Percentiles rank a stretch among this genome's conserved stretches.
Evolutionary conservation across 2,888 invertebrate species (phyloP).

Genomic region (Gisinianus flammeolus): DNA sequence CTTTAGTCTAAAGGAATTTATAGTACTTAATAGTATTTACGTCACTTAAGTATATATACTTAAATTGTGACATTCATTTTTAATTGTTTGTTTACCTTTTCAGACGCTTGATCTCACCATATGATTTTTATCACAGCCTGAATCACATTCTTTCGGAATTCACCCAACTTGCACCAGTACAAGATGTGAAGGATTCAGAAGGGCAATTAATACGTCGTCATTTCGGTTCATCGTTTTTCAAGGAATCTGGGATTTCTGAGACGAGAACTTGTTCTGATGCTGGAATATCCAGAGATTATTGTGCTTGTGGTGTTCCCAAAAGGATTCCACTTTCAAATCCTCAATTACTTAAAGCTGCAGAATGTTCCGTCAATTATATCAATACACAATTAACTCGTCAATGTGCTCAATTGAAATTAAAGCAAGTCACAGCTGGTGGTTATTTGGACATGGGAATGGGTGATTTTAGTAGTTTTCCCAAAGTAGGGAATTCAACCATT

Average conservation of each 20-base stretch:
- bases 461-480: background rate
- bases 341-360: constrained; percentile 36
- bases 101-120: constrained; percentile 50
- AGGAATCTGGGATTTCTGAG: constrained; percentile 42
- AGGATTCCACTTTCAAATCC: constrained; percentile 35
- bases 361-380: constrained; percentile 40
- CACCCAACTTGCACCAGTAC: constrained; percentile 25
- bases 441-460: constrained; percentile 22
- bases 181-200: background rate
- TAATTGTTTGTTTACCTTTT: background rate
- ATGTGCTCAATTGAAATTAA: constrained; percentile 43
- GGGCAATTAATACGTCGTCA: constrained; percentile 28
- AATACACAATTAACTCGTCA: constrained; percentile 43
- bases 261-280: constrained; percentile 48
- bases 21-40: background rate
- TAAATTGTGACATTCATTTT: no score
- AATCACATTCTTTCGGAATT: constrained; percentile 45
- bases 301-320: constrained; percentile 50
- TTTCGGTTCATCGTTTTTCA: constrained; percentile 47
- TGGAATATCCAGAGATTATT: constrained; percentile 48
- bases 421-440: constrained; percentile 45
- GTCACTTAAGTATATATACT: background rate
- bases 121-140: constrained; percentile 52
- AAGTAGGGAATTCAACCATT: constrained; percentile 17
- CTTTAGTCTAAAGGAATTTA: no score